Evolutionary conservation across 2,888 invertebrate species (phyloP).

Genomic region (Slavum lentiscoides): DNA sequence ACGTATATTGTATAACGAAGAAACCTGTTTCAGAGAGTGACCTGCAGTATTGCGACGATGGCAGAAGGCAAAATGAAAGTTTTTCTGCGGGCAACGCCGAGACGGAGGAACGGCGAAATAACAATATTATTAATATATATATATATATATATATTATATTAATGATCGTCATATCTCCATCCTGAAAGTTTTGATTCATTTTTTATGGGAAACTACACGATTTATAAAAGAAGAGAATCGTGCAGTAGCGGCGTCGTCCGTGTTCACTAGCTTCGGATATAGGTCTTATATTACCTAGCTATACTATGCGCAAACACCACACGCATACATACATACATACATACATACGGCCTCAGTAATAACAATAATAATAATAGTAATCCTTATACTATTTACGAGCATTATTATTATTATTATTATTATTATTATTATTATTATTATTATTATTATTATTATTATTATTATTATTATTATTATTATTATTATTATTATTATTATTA

Average conservation of each 20-base stretch:
- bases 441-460: too few relatives aligned
- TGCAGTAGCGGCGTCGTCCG: neutral
- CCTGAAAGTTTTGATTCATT: neutral
- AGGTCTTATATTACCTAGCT: too few relatives aligned
- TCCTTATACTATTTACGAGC: too few relatives aligned
- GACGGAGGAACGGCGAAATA: neutral
- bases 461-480: too few relatives aligned
- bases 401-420: too few relatives aligned
- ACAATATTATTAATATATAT: neutral
- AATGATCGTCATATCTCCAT: neutral
- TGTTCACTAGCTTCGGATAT: neutral
- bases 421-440: too few relatives aligned
- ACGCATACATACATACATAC: too few relatives aligned
- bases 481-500: too few relatives aligned
- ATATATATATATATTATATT: too few relatives aligned
- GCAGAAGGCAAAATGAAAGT: constrained; percentile 20
- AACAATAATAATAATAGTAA: neutral
- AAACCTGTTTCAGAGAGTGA: constrained; percentile 10
- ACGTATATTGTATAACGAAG: neutral
- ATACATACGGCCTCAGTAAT: neutral
- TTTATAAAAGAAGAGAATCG: neutral
- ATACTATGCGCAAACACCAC: neutral
- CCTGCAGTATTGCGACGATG: neutral
- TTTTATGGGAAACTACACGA: constrained; percentile 10
- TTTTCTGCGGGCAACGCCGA: constrained; percentile 1